A percentile compares a stretch with the other conserved stretches of the same genome.
These are phyloP conservation scores for Drosophila anceps DNA, from an alignment of 2,888 invertebrate genomes.

Conservation along the genomic window DNA sequence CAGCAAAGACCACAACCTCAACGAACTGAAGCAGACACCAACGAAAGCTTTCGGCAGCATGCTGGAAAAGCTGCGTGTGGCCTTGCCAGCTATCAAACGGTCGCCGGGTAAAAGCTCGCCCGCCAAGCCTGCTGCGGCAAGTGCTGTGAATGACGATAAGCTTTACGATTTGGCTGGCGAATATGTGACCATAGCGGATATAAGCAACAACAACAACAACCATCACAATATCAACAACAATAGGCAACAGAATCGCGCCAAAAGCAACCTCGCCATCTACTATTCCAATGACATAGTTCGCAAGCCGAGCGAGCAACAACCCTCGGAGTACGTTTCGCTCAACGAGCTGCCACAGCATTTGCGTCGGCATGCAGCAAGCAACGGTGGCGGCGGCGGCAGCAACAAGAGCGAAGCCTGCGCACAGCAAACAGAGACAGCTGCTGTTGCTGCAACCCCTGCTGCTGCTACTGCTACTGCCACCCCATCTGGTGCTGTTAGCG, in stretches of 20 bases:
- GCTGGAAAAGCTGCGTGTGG: conserved; percentile 90
- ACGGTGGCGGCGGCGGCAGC: conserved; percentile 2
- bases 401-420: conserved; percentile 61
- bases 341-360: conserved; percentile 90
- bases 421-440: conserved; percentile 16
- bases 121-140: conserved; percentile 82
- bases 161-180: conserved; percentile 88
- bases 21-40: conserved; percentile 82
- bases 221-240: conserved; percentile 86
- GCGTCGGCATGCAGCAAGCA: conserved; percentile 54
- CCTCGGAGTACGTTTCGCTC: conserved; percentile 91
- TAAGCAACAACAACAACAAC: conserved; percentile 89
- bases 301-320: conserved; percentile 83
- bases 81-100: conserved; percentile 82
- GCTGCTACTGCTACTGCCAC: background rate
- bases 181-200: conserved; percentile 94
- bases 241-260: conserved; percentile 31
- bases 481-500: conserved; percentile 16
- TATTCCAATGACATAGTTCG: conserved; percentile 90
- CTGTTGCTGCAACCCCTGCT: conserved; percentile 13
- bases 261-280: conserved; percentile 84
- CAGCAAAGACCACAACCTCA: conserved; percentile 83
- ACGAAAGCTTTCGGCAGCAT: conserved; percentile 89
- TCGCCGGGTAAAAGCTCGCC: conserved; percentile 86
- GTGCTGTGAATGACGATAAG: conserved; percentile 84